Conservation (phyloP, 1,140 invertebrate genomes). For the Hermetia illucens region DNA sequence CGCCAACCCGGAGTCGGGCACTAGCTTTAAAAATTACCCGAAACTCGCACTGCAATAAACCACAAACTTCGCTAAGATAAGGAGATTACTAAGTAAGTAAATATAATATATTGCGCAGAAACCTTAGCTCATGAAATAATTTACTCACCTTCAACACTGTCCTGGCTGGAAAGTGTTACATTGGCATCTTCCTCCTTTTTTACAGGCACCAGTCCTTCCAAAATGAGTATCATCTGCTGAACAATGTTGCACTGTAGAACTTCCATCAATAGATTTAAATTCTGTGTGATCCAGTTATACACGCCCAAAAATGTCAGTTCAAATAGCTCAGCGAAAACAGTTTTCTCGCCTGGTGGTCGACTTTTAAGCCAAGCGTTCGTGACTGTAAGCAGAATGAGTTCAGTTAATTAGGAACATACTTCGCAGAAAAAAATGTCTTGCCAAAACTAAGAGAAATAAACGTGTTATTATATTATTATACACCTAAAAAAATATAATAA, state of each 20-base stretch:
- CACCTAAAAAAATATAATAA: no score
- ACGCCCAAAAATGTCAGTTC: conserved; percentile 62
- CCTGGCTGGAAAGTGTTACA: conserved; percentile 29
- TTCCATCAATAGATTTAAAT: conserved; percentile 66
- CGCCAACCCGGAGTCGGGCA: no score
- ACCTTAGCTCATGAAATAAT: no score
- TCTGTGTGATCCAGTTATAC: conserved; percentile 73
- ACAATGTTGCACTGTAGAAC: conserved; percentile 86
- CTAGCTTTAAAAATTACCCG: no score
- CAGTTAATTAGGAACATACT: no score
- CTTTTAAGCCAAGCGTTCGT: conserved; percentile 68
- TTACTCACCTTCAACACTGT: conserved; percentile 28
- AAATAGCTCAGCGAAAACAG: conserved; percentile 65
- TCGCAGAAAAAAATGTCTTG: no score
- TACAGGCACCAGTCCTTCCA: conserved; percentile 73
- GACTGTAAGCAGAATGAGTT: conserved; percentile 30
- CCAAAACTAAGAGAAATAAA: no score
- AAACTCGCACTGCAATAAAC: no score
- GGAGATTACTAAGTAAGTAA: no score
- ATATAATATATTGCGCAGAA: no score
- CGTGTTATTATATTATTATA: no score
- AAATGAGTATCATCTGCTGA: conserved; percentile 60
- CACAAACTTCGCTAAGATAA: no score
- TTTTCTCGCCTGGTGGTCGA: conserved; percentile 51
- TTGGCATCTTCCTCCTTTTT: conserved; percentile 38